Base-by-base conservation (phyloP, 2,888 invertebrate species). In the Arenicola marina region DNA sequence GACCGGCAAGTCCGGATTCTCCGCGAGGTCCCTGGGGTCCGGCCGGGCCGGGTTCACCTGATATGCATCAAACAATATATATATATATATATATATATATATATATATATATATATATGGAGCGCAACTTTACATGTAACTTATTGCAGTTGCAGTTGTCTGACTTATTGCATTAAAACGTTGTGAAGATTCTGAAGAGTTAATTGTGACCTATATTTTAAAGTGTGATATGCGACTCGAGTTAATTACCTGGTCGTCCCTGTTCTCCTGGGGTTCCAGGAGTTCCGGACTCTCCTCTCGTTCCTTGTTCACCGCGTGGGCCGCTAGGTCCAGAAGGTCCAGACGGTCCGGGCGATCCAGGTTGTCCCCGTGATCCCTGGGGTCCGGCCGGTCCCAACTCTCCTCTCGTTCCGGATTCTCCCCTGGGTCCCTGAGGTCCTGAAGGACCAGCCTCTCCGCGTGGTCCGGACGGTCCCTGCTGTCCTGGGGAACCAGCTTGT, bases 21-120 rank as follows among this genome's bases (percentile, higher is more conserved):
- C 79, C 79, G 11, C 54, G 48, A 24, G 55, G 48, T 59, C 67
- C 73, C 32, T 48, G 59, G 43, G 62, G 63, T 38, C 75, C 75
- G 11, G 26, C n/a, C 24, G 66, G 70, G 24, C 78, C 79, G n/a
- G 73, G 66, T 21, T 71, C 45, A n/a, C n/a, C n/a, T n/a, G n/a
- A n/a, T n/a, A n/a, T n/a, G n/a, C n/a, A n/a, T n/a, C n/a, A n/a
- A n/a, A n/a, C n/a, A n/a, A 15, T 38, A 18, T 38, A 38, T 15
- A 15, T 38, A 38, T 18, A 38, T 38, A 38, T 38, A 38, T 38
- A 48, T 21, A 11, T 38, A 38, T 38, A 11, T 15, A 15, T 38
- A 15, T 38, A 38, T 11, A 11, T 38, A 38, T 18, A 38, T 38
- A 38, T 11, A 38, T 11, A 38, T 38, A 38, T 38, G 38, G 18